phyloP scores from a whole-genome alignment of 2,888 invertebrate genomes.

The Clivina fossor region DNA sequence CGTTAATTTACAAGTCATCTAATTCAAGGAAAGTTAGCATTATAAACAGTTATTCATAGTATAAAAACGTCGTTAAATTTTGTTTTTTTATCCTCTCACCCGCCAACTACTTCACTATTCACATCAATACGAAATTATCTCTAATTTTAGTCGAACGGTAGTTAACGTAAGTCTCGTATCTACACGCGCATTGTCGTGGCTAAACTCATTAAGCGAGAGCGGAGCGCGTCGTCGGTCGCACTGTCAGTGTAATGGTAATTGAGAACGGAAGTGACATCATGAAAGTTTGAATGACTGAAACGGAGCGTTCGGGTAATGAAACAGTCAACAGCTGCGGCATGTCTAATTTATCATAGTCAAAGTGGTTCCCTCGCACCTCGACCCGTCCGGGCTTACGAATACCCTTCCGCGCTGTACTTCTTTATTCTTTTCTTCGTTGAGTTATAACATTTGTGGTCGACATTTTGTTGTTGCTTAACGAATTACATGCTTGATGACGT shows the following conservation, averaged over 20 bases:
- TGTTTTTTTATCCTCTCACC: neutral
- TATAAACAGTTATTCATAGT: neutral
- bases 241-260: conserved; percentile 19
- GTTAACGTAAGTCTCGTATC: conserved; percentile 18
- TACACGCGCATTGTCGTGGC: neutral
- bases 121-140: neutral
- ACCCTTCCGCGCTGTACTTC: no score
- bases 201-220: conserved; percentile 16
- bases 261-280: conserved; percentile 32
- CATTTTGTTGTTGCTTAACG: no score
- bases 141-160: conserved; percentile 9
- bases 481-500: no score
- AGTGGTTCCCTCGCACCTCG: no score
- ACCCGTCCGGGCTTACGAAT: no score
- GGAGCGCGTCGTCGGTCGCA: neutral
- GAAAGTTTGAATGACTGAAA: conserved; percentile 29
- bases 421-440: no score
- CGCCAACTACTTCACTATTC: neutral
- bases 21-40: neutral
- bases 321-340: conserved; percentile 29
- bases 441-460: no score
- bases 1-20: neutral
- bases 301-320: conserved; percentile 25
- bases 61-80: neutral
- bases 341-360: conserved; percentile 33